A percentile compares a stretch with the other conserved stretches of the same genome.
Evolutionary conservation across 2,113 vertebrate species (phyloP).

Genomic region (Sturnira hondurensis): DNA sequence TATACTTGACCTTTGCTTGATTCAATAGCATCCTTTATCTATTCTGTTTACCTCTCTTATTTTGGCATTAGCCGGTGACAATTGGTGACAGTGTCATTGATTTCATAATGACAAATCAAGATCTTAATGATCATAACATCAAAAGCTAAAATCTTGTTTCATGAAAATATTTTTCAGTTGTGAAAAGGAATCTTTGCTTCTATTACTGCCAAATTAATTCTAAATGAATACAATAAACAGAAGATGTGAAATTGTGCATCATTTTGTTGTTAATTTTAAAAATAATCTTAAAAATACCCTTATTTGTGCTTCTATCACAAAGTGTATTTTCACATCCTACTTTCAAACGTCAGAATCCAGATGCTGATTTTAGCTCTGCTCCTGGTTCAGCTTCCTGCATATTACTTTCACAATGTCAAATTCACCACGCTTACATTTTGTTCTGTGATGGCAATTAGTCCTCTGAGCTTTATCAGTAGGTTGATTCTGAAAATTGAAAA

Average conservation of each 20-base stretch:
- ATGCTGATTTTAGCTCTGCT: neutral
- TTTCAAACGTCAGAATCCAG: neutral
- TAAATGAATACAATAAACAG: neutral
- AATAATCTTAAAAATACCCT: neutral
- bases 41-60: neutral
- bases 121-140: neutral
- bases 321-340: neutral
- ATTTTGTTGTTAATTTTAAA: neutral
- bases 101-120: neutral
- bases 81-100: neutral
- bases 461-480: constrained; percentile 24
- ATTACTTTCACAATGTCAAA: neutral
- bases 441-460: constrained; percentile 14
- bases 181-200: neutral
- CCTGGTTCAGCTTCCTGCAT: neutral
- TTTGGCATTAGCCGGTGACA: neutral
- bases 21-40: neutral
- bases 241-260: neutral
- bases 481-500: constrained; percentile 54
- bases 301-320: neutral
- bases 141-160: neutral
- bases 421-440: neutral
- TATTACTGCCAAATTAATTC: neutral
- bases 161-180: neutral
- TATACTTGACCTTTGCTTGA: neutral